Conservation (phyloP, 1,140 invertebrate genomes). For the Drosophila triauraria region DNA sequence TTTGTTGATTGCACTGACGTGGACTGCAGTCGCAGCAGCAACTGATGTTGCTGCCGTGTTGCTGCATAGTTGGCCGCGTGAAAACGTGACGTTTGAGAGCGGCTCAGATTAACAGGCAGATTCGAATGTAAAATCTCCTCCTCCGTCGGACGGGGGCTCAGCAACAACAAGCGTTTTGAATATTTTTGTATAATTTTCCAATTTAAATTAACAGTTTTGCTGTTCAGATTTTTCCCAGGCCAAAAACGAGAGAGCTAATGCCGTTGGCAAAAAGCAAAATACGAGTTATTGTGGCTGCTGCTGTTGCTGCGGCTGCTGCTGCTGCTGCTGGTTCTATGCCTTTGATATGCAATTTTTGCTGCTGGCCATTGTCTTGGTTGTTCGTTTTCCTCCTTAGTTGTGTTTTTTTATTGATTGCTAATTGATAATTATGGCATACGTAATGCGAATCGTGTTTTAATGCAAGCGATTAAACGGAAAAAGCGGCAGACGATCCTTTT, state of each 20-base stretch:
- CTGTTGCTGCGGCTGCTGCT: slow-evolving; percentile 24
- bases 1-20: slow-evolving; percentile 76
- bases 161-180: slow-evolving; percentile 73
- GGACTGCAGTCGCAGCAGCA: slow-evolving; percentile 3
- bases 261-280: slow-evolving; percentile 59
- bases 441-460: slow-evolving; percentile 38
- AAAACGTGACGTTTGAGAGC: slow-evolving; percentile 80
- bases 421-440: slow-evolving; percentile 79
- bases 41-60: slow-evolving; percentile 56
- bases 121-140: slow-evolving; percentile 68
- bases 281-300: slow-evolving; percentile 57
- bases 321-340: slow-evolving; percentile 35
- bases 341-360: slow-evolving; percentile 60
- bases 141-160: neutral
- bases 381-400: slow-evolving; percentile 32
- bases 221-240: slow-evolving; percentile 75
- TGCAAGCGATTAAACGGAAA: neutral
- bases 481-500: slow-evolving; percentile 3
- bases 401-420: slow-evolving; percentile 71
- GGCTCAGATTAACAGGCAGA: slow-evolving; percentile 74
- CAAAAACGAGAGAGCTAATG: slow-evolving; percentile 49
- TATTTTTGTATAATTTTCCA: slow-evolving; percentile 84
- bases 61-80: slow-evolving; percentile 74
- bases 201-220: slow-evolving; percentile 80
- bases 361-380: slow-evolving; percentile 43